These are phyloP conservation scores for Busseola fusca DNA, from an alignment of 2,888 invertebrate genomes.

Conservation along the genomic window DNA sequence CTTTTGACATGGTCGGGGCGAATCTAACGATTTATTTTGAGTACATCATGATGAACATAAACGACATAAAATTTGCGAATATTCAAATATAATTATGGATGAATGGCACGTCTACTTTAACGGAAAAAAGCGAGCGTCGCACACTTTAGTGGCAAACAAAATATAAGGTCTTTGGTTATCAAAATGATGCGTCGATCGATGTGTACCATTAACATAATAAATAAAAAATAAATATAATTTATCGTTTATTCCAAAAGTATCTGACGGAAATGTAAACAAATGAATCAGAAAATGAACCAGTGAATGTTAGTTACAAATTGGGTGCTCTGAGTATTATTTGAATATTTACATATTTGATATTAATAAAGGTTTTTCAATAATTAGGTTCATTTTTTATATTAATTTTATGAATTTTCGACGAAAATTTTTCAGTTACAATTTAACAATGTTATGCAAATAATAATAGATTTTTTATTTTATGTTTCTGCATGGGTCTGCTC, in stretches of 20 bases:
- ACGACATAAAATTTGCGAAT: neutral
- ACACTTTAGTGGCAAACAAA: neutral
- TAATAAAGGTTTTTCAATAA: neutral
- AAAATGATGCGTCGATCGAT: neutral
- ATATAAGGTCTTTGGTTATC: neutral
- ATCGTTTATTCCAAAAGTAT: neutral
- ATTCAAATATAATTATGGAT: neutral
- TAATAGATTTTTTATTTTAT: neutral
- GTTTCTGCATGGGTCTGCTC: neutral
- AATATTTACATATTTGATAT: neutral
- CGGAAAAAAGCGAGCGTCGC: neutral
- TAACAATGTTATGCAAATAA: neutral
- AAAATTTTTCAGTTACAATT: neutral
- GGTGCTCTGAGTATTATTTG: neutral
- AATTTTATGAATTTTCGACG: neutral
- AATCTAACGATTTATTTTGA: neutral
- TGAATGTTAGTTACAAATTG: neutral
- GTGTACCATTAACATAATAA: neutral
- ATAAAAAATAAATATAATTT: neutral
- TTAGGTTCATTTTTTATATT: neutral
- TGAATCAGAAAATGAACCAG: neutral
- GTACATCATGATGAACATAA: neutral
- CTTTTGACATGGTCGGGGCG: neutral
- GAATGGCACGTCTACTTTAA: neutral
- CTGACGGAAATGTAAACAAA: neutral